phyloP scores from a whole-genome alignment of 1,140 invertebrate genomes.

The Eubasilissa regina region DNA sequence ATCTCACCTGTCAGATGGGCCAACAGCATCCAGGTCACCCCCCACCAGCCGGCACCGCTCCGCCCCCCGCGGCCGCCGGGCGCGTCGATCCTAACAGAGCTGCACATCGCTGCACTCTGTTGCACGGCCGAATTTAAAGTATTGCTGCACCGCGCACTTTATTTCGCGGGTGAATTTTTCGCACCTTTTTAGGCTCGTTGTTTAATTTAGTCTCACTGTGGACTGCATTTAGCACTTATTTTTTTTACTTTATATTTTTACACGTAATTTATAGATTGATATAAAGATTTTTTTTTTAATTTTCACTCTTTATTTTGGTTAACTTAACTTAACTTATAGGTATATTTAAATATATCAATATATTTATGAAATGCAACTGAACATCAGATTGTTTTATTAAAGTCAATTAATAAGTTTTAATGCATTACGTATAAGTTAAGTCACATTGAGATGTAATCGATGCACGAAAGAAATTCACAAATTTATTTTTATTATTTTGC shows the following conservation, averaged over 20 bases:
- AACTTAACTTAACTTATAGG: too few species aligned
- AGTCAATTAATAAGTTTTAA: too few species aligned
- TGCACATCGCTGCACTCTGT: slow-evolving; percentile 38
- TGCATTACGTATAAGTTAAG: too few species aligned
- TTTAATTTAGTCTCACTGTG: background rate
- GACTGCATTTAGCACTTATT: background rate
- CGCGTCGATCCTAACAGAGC: background rate
- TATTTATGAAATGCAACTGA: too few species aligned
- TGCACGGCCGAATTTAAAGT: slow-evolving; percentile 28
- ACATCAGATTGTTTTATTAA: too few species aligned
- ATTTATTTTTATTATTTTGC: too few species aligned
- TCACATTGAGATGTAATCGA: too few species aligned
- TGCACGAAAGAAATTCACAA: too few species aligned
- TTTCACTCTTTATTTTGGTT: too few species aligned
- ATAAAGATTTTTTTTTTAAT: too few species aligned
- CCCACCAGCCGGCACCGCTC: background rate
- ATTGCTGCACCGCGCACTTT: slow-evolving; percentile 23
- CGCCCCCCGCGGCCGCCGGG: background rate
- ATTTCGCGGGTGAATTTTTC: slow-evolving; percentile 11
- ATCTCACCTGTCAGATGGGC: slow-evolving; percentile 44
- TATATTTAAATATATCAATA: too few species aligned
- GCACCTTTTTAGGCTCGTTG: slow-evolving; percentile 6
- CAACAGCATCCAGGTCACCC: slow-evolving; percentile 39
- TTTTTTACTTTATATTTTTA: background rate
- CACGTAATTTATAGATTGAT: background rate